These are phyloP conservation scores for Pyrochroa serraticornis DNA, from an alignment of 2,888 invertebrate genomes.

Conservation along the genomic window DNA sequence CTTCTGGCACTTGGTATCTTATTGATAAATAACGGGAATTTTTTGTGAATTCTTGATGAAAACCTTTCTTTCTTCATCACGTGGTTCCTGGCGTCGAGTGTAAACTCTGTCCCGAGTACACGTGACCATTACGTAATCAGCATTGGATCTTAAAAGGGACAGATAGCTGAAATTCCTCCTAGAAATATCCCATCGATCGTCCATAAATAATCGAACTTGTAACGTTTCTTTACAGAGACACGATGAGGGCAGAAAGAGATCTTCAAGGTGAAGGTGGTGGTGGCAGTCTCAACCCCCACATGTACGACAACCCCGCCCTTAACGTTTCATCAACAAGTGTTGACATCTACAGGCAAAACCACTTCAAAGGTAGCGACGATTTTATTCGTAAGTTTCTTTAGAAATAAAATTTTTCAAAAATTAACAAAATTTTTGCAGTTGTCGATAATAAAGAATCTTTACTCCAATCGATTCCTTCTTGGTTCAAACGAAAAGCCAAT, in stretches of 20 bases:
- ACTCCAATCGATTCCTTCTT: conserved; percentile 46
- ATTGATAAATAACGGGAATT: too few species aligned
- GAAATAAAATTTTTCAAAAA: neutral
- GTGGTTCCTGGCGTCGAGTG: too few species aligned
- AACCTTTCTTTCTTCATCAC: too few species aligned
- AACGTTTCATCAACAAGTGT: conserved; percentile 52
- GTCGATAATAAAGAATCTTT: conserved; percentile 32
- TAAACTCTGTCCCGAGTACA: too few species aligned
- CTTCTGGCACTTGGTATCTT: too few species aligned
- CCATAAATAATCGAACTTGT: too few species aligned
- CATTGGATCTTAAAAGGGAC: too few species aligned
- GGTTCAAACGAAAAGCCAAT: conserved; percentile 58
- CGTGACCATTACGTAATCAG: too few species aligned
- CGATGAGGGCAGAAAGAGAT: conserved; percentile 41
- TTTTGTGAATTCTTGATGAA: too few species aligned
- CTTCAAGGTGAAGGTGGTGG: conserved; percentile 50
- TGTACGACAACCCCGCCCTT: conserved; percentile 57
- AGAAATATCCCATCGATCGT: too few species aligned
- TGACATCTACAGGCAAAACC: conserved; percentile 40
- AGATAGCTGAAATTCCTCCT: too few species aligned
- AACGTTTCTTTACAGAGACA: conserved; percentile 11
- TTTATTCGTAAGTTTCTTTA: conserved; percentile 60
- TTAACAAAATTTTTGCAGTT: conserved; percentile 25
- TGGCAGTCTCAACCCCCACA: conserved; percentile 43
- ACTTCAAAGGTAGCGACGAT: conserved; percentile 65